Evolutionary conservation across 2,113 vertebrate genomes (phyloP), one percentile per base, ranked within the genome.

Genomic region (Phrynocephalus versicolor): DNA sequence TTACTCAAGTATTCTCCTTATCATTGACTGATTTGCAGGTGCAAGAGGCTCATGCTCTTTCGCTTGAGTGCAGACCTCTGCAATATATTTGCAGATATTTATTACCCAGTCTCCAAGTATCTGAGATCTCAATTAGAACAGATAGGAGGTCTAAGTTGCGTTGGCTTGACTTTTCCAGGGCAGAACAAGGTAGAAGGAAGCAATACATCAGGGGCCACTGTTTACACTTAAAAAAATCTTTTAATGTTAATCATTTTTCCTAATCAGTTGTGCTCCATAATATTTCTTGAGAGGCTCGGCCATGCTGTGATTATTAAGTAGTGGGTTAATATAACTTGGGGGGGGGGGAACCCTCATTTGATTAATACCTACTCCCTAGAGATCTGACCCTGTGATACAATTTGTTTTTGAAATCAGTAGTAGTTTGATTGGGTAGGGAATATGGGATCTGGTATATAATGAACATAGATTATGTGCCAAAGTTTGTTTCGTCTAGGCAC

Each of bases 361-460:
- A 33, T 83, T 86, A 86, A 81, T 82, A 74, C 85, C n/a, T 88
- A 75, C 81, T 83, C 71, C 8, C 67, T 83, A 85, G 79, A 75
- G 75, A 37, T 82, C 80, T 79, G 75, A 58, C 35, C 4, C 84
- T 62, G 80, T 18, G 57, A 19, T 84, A 85, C 89, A 77, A 83
- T 84, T 87, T 80, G 89, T 33, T 89, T 73, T 80, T 85, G 83
- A 79, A 89, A 83, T 82, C 87, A 87, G 12, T 55, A 77, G 67
- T 81, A 85, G 25, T 15, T 75, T 27, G 10, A 37, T n/a, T 77
- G 30, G 75, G 21, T 9, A 45, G 90, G 65, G 88, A 90, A 79
- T 84, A 35, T 83, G 87, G 86, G 90, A 85, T 91, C 81, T 83
- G 57, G 37, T 87, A 88, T 70, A 35, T n/a, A 13, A 72, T 92